Base-by-base conservation (phyloP, 2,888 invertebrate genomes). In the Cyclophora punctaria region DNA sequence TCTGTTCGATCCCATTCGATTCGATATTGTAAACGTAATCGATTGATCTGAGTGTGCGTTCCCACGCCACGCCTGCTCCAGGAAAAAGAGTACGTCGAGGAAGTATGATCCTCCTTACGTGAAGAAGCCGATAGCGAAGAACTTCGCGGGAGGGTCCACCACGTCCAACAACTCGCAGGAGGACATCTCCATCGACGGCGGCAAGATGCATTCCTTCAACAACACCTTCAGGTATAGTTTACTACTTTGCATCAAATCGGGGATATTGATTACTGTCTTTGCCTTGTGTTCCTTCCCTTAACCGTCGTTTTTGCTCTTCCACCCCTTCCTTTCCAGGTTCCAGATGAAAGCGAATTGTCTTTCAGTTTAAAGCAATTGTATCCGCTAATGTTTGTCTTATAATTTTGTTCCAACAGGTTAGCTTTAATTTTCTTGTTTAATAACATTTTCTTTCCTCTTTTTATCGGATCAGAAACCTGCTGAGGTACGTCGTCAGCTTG, bases 41-140 rank as follows among this genome's bases (percentile, higher is more conserved):
- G 84, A 88, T 87, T 88, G 83, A 88, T 88, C 84, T 83, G 87
- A 87, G 87, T 86, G 86, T 85, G 86, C 87, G 86, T 86, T 86
- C 83, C 83, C 78, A 75, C 87, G 85, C 84, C 87, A 81, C 87
- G 87, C 87, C 80, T 81, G 80, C 86, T 76, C 76, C 90, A 94
- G 94, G 93, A 94, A 95, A 91, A 96, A 95, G 92, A 95, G 95
- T 78, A 94, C 95, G 64, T 91, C 95, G 83, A 93, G 94, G 82
- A 96, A 95, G 84, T 96, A 95, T 84, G 96, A 96, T 83, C 94
- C 94, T 69, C 95, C 95, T 51, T 96, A 95, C 89, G 91, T 91
- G 78, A 95, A 95, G 91, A 95, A 95, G 79, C 94, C 95, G 47
- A 92, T 93, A 65, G 91, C 92, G 66, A 94, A 93, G 89, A 93